Conservation (phyloP, 2,113 vertebrate genomes). For the Oncorhynchus keta region DNA sequence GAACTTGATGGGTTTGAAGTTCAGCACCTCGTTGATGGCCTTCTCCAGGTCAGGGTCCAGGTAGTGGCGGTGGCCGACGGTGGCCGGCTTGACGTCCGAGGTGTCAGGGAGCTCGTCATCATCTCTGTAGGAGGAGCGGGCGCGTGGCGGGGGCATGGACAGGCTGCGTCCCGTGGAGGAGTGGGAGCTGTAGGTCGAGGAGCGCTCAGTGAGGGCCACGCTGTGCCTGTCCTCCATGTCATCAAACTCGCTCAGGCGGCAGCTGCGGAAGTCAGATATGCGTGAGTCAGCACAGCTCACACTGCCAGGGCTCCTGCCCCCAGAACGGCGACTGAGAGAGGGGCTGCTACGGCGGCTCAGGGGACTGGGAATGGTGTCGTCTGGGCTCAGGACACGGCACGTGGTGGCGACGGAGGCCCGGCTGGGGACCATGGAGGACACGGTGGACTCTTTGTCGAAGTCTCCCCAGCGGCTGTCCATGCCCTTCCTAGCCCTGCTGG, state of each 20-base stretch:
- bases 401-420: conserved; percentile 67
- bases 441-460: conserved; percentile 75
- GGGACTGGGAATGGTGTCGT: conserved; percentile 76
- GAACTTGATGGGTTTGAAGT: conserved; percentile 82
- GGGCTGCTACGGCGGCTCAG: conserved; percentile 69
- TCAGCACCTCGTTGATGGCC: conserved; percentile 92
- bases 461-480: conserved; percentile 84
- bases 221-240: conserved; percentile 75
- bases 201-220: conserved; percentile 74
- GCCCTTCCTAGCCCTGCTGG: conserved; percentile 73
- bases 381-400: conserved; percentile 69
- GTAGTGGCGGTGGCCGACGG: conserved; percentile 79
- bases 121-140: conserved; percentile 53
- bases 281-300: conserved; percentile 77
- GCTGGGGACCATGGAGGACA: conserved; percentile 74
- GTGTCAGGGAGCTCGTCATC: conserved; percentile 46
- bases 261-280: conserved; percentile 78
- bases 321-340: conserved; percentile 61
- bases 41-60: conserved; percentile 93
- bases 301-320: conserved; percentile 68
- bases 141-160: conserved; percentile 87
- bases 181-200: conserved; percentile 76
- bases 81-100: conserved; percentile 63
- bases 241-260: conserved; percentile 79
- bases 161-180: conserved; percentile 80